These are phyloP conservation scores for Charaxes varanes DNA, from an alignment of 1,140 invertebrate genomes.

Conservation along the genomic window DNA sequence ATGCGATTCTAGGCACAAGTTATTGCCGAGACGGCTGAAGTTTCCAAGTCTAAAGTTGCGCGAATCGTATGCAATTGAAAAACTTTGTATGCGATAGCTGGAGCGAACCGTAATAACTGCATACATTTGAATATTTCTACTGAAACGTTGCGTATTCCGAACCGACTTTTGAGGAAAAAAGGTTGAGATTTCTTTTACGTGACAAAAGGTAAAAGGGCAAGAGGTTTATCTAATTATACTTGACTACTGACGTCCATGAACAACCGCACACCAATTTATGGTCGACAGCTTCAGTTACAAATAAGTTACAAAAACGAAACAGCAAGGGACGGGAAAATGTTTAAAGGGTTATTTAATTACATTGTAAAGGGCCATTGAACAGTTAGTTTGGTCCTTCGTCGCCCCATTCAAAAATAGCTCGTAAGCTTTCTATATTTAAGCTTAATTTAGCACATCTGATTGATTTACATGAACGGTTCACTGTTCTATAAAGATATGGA, in stretches of 20 bases:
- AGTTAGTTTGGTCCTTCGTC: neutral
- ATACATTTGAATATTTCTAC: neutral
- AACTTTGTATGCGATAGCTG: constrained; percentile 8
- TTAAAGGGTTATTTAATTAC: no score
- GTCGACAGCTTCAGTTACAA: no score
- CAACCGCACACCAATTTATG: no score
- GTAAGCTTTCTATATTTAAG: neutral
- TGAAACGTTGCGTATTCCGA: no score
- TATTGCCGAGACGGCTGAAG: constrained; percentile 1
- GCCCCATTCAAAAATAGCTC: neutral
- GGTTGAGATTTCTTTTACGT: no score
- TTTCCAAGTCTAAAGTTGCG: constrained; percentile 2
- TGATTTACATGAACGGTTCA: constrained; percentile 6
- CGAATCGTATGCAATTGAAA: constrained; percentile 7
- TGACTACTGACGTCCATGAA: no score
- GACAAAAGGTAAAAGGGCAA: no score
- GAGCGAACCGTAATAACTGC: constrained; percentile 1
- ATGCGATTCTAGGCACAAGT: constrained; percentile 1
- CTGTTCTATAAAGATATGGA: constrained; percentile 9
- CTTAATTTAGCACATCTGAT: neutral
- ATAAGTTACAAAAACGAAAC: no score
- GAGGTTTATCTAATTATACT: no score
- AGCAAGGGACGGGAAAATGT: no score
- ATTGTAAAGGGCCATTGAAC: no score
- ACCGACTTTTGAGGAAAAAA: no score